Conservation (phyloP, 1,140 invertebrate species). For the Lepeophtheirus salmonis region DNA sequence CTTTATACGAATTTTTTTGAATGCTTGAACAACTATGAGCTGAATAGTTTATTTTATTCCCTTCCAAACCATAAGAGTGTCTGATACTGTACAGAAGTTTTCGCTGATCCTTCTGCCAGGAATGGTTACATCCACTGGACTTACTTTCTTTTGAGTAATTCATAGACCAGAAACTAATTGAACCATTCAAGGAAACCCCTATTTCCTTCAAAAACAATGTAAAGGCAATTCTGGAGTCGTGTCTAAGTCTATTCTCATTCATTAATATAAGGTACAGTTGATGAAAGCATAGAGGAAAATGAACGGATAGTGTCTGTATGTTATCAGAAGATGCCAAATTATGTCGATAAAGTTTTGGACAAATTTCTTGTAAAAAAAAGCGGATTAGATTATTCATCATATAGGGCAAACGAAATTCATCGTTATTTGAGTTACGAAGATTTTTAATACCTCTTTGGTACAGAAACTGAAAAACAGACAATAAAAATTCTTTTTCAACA, state of each 20-base stretch:
- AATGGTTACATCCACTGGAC: constrained; percentile 36
- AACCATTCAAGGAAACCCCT: constrained; percentile 41
- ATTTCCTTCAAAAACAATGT: constrained; percentile 49
- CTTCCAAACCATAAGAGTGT: constrained; percentile 50
- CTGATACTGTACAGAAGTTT: constrained; percentile 47
- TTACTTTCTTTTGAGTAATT: constrained; percentile 38
- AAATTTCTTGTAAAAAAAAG: neutral
- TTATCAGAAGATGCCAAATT: neutral
- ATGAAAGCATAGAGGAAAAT: constrained; percentile 20
- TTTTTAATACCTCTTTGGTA: neutral
- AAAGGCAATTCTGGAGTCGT: constrained; percentile 47
- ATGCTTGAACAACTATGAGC: constrained; percentile 36
- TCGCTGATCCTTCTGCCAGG: constrained; percentile 40
- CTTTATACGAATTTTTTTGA: constrained; percentile 20
- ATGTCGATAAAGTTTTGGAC: neutral
- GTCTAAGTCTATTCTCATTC: constrained; percentile 41
- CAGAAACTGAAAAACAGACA: neutral
- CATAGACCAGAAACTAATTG: constrained; percentile 42
- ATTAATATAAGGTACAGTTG: constrained; percentile 15
- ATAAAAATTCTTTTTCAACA: neutral
- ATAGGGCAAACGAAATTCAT: neutral
- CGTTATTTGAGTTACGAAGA: neutral
- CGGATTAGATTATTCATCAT: neutral
- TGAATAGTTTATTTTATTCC: constrained; percentile 38
- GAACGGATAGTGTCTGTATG: neutral